phyloP scores from a whole-genome alignment of 2,113 vertebrate species.

The Myiozetetes cayanensis region DNA sequence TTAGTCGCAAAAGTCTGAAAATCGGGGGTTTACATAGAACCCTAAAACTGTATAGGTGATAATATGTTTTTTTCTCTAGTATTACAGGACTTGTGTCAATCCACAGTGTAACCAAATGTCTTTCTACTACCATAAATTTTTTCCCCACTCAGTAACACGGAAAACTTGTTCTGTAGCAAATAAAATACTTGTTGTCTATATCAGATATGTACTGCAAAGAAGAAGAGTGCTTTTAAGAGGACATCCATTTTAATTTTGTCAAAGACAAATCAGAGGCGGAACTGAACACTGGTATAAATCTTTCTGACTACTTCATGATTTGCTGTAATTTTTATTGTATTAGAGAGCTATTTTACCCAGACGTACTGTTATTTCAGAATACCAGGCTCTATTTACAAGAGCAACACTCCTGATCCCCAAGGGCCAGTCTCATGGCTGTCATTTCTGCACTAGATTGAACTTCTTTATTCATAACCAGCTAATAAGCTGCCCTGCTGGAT shows the following conservation, averaged over 20 bases:
- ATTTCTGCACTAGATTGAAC: not conserved
- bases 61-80: not conserved
- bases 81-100: not conserved
- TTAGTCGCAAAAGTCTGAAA: not conserved
- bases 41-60: not conserved
- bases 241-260: constrained; percentile 2
- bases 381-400: not conserved
- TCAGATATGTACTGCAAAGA: not conserved
- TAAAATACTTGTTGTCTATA: not conserved
- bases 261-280: not conserved
- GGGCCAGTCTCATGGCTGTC: not conserved
- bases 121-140: not conserved
- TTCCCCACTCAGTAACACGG: not conserved
- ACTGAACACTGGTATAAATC: not conserved
- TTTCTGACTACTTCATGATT: not conserved
- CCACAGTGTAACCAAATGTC: not conserved
- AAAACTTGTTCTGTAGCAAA: not conserved
- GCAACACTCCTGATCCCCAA: not conserved
- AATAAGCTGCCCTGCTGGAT: not conserved
- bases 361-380: not conserved
- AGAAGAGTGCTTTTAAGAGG: not conserved
- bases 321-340: not conserved
- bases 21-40: not conserved
- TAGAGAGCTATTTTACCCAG: not conserved
- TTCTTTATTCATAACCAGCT: not conserved